A percentile compares a stretch with the other conserved stretches of the same genome.
Conservation (phyloP, 2,113 vertebrate genomes). For the Oreochromis aureus region DNA sequence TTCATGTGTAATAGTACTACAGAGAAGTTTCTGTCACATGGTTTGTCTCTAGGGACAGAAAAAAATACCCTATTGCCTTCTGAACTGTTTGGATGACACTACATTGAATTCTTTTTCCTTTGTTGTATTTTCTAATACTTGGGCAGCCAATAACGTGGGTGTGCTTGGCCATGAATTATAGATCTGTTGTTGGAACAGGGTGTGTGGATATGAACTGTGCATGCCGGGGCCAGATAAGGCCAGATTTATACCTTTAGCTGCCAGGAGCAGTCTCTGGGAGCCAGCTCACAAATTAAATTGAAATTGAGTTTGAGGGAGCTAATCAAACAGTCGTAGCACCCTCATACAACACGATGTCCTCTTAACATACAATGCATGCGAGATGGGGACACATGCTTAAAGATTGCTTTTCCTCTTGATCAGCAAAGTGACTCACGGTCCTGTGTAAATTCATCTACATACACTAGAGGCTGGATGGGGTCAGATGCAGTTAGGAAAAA, state of each 20-base stretch:
- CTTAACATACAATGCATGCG: constrained; percentile 48
- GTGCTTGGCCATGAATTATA: constrained; percentile 78
- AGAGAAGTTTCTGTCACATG: constrained; percentile 48
- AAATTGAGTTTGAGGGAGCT: constrained; percentile 75
- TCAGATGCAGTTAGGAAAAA: background rate
- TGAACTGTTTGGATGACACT: constrained; percentile 62
- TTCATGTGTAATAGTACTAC: constrained; percentile 28
- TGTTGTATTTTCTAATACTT: constrained; percentile 70
- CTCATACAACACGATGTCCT: constrained; percentile 35
- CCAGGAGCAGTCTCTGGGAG: constrained; percentile 64
- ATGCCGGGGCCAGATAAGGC: constrained; percentile 77
- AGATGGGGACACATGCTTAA: constrained; percentile 26
- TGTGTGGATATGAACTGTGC: constrained; percentile 75
- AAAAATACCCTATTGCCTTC: constrained; percentile 45
- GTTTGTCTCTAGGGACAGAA: constrained; percentile 17
- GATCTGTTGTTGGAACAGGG: constrained; percentile 74
- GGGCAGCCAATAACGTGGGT: constrained; percentile 66
- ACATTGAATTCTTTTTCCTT: constrained; percentile 56
- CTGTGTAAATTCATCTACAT: background rate
- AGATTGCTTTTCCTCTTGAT: constrained; percentile 12
- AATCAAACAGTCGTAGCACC: constrained; percentile 67
- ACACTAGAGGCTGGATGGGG: background rate
- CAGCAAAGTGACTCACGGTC: background rate
- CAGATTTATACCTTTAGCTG: constrained; percentile 77
- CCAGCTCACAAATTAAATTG: constrained; percentile 76